Evolutionary conservation across 2,797 vertebrate genomes (phyloP), one percentile per base, ranked within the genome.

Genomic region (Scarus forsteni): DNA sequence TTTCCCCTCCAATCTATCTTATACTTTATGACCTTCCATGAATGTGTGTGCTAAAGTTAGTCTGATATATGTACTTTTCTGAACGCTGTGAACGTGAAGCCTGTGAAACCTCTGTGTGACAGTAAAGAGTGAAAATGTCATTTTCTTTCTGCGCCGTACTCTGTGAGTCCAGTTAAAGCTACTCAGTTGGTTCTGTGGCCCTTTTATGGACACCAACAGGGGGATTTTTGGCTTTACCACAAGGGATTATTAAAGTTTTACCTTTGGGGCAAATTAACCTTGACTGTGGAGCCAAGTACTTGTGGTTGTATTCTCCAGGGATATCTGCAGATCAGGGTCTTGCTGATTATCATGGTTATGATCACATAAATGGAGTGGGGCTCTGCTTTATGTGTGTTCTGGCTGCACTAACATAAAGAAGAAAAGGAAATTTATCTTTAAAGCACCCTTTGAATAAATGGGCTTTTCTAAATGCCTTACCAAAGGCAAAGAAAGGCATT

Each of bases 251-350:
- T 67, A 36, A 38, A 15, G 52, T 40, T 45, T 39, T n/a, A 46
- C 38, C 34, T 67, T 50, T 73, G 82, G 77, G 66, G 66, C 52
- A 61, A 50, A 11, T 83, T 61, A 73, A 66, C 75, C 74, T 73
- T 81, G 16, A 67, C 74, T 53, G 38, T 56, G 34, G 40, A 59
- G 49, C 51, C 42, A 62, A 53, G 42, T 55, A 16, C 51, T 60
- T 57, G 16, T 49, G 49, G 42, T 63, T 27, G 46, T 38, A 8
- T 66, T 57, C 39, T 63, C 0, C 19, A 3, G 16, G 45, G 18
- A 48, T 56, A 53, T 51, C 57, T 64, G 57, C 27, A 68, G 61
- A 52, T 70, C 35, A 43, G 43, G 40, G 42, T 67, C 6, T 4
- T 7, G 63, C 61, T 73, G 14, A 67, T 66, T 13, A 70, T 64